Conservation (phyloP, 2,888 invertebrate genomes). For the Tinea semifulvella region DNA sequence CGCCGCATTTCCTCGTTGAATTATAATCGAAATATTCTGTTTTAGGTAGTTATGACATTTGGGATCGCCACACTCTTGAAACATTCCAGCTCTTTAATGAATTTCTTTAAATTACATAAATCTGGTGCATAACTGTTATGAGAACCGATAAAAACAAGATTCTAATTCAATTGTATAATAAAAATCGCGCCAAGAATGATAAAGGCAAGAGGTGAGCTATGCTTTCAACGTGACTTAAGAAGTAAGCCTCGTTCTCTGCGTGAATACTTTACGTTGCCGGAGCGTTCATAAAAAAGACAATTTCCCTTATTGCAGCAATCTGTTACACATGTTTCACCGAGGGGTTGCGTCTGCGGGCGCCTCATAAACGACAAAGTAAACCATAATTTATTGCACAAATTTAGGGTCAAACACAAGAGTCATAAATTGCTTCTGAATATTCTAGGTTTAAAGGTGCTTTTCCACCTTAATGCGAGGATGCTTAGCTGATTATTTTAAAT, state of each 20-base stretch:
- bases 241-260: constrained; percentile 25
- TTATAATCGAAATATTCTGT: too few relatives aligned
- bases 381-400: constrained; percentile 62
- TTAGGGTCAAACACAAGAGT: constrained; percentile 57
- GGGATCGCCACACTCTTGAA: too few relatives aligned
- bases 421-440: constrained; percentile 54
- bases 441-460: constrained; percentile 20
- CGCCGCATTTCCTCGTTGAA: too few relatives aligned
- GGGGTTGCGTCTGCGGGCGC: constrained; percentile 52
- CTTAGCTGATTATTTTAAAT: too few relatives aligned
- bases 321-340: constrained; percentile 53
- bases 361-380: constrained; percentile 67
- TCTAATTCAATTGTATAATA: neutral
- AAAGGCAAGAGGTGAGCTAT: constrained; percentile 9
- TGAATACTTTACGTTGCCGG: constrained; percentile 54
- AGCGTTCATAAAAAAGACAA: constrained; percentile 66
- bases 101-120: too few relatives aligned
- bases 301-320: constrained; percentile 66
- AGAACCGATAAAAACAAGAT: too few relatives aligned
- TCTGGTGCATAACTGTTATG: too few relatives aligned
- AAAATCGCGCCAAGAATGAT: constrained; percentile 5
- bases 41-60: too few relatives aligned
- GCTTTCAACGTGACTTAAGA: constrained; percentile 11
- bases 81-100: too few relatives aligned
- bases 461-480: too few relatives aligned